Base-by-base conservation (phyloP, 1,140 invertebrate species). In the Campoletis sonorensis region DNA sequence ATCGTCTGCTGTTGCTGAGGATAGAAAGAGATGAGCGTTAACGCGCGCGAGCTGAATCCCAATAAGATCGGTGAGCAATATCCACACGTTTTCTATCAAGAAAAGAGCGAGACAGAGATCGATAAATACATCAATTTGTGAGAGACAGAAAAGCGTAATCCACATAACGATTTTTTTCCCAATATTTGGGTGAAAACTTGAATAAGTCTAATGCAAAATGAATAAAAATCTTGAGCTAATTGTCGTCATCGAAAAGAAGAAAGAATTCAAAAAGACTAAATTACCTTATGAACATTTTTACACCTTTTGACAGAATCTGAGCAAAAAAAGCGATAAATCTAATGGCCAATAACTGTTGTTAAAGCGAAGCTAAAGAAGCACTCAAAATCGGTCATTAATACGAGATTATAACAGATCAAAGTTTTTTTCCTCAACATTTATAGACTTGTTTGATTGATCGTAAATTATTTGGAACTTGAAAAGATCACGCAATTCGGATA, bases 11-110 rank as follows among this genome's bases (percentile, higher is more conserved):
- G 67, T 18, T 78, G 54, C 18, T n/a, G 1, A 67, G 45, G 61
- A 79, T 26, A 54, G 58, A 77, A 51, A 76, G 78, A 77, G 77
- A 67, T n/a, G 64, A 72, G 45, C 61, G 49, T 68, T 26, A 67
- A 81, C 70, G 80, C 80, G 78, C 82, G 83, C 75, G 83, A 80
- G 40, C 27, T 83, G 86, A 85, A 84, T 86, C 40, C 37, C 81
- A 84, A 87, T 84, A 82, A 87, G 83, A 7, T 27, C 51, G 72
- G 51, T 76, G 49, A 58, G 26, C 49, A n/a, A 33, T 10, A 27
- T 26, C 33, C 70, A n/a, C 70, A 21, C 18, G 61, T 30, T 67
- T 67, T 67, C n/a, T 67, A 72, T 49, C 4, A 37, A 40, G 45
- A 78, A 78, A 67, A 78, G 58, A 77, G 16, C 18, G 51, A 58